A percentile compares a stretch with the other conserved stretches of the same genome.
phyloP scores from a whole-genome alignment of 1,140 invertebrate genomes.

The Microplitis mediator region DNA sequence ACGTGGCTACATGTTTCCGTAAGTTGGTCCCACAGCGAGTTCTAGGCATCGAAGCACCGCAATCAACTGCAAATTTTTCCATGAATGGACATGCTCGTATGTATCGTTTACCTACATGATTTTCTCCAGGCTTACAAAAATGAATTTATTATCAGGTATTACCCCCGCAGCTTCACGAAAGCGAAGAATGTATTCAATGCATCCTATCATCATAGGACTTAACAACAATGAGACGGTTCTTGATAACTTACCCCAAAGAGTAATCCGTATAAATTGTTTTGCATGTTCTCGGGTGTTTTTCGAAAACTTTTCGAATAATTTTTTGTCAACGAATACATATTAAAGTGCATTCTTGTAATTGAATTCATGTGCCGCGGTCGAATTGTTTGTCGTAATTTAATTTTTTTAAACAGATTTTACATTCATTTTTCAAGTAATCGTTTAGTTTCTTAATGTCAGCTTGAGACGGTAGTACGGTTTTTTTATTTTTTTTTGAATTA shows the following conservation, averaged over 20 bases:
- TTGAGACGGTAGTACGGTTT: background rate
- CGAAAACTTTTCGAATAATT: background rate
- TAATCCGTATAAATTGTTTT: background rate
- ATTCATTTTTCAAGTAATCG: slow-evolving; percentile 1
- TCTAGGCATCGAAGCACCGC: background rate
- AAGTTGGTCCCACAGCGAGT: background rate
- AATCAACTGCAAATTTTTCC: background rate
- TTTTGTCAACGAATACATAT: background rate
- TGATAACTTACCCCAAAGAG: background rate
- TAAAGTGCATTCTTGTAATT: slow-evolving; percentile 2
- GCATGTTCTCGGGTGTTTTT: background rate
- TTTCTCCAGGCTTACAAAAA: background rate
- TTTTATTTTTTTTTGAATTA: background rate
- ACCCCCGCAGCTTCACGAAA: background rate
- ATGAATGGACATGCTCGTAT: slow-evolving; percentile 5
- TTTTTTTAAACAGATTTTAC: background rate
- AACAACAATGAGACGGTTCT: slow-evolving; percentile 6
- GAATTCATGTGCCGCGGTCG: background rate
- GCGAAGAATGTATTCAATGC: background rate
- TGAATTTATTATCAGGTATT: background rate
- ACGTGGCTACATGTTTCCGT: slow-evolving; percentile 5
- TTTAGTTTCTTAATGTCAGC: slow-evolving; percentile 4
- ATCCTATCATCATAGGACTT: background rate
- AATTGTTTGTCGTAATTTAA: background rate
- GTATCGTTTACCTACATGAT: background rate